A percentile compares a stretch with the other conserved stretches of the same genome.
Conservation (phyloP, 2,113 vertebrate genomes). For the Cyphomyrus plagiostoma region DNA sequence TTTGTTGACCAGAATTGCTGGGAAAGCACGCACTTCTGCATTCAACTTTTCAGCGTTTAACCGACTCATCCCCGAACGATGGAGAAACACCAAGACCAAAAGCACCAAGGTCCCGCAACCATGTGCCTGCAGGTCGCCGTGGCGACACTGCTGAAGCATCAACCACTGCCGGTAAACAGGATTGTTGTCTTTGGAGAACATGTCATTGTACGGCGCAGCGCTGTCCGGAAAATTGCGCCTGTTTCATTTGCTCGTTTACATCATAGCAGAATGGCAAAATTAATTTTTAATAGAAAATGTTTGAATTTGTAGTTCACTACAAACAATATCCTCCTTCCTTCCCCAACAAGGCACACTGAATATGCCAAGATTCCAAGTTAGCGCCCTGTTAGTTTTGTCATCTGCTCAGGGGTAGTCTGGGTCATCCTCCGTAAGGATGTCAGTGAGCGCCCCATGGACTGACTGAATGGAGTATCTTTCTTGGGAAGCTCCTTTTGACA, state of each 20-base stretch:
- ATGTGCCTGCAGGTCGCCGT: conserved; percentile 60
- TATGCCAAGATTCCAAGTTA: not conserved
- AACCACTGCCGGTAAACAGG: conserved; percentile 44
- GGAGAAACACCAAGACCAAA: not conserved
- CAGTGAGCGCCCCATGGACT: not conserved
- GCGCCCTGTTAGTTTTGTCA: not conserved
- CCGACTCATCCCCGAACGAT: not conserved
- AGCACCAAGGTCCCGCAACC: conserved; percentile 51
- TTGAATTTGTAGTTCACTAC: not conserved
- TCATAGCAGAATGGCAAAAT: not conserved
- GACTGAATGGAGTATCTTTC: not conserved
- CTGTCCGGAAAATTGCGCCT: not conserved
- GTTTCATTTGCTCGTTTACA: not conserved
- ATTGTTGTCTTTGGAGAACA: conserved; percentile 39
- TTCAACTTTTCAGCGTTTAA: conserved; percentile 23
- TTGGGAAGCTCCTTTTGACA: not conserved
- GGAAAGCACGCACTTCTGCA: conserved; percentile 26
- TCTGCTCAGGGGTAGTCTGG: not conserved
- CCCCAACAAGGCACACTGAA: not conserved
- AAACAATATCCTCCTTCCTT: not conserved
- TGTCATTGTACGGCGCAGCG: not conserved
- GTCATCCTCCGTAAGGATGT: not conserved
- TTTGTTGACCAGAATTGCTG: conserved; percentile 7
- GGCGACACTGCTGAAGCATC: conserved; percentile 60
- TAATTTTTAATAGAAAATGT: not conserved